A percentile compares a stretch with the other conserved stretches of the same genome.
These are phyloP conservation scores for Cerastis rubricosa DNA, from an alignment of 2,888 invertebrate genomes.

Conservation along the genomic window DNA sequence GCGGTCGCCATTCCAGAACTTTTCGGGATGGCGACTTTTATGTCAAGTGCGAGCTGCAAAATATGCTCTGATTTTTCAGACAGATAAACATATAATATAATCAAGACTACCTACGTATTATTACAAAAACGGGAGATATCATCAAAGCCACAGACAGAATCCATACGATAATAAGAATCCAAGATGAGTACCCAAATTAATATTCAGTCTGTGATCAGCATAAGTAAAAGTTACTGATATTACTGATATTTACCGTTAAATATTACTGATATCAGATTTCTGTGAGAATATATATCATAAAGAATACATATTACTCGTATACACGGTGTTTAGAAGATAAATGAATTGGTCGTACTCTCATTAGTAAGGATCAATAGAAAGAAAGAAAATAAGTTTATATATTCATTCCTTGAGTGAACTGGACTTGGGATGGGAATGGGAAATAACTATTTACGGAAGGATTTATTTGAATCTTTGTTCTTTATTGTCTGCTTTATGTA, in stretches of 20 bases:
- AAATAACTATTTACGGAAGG: neutral
- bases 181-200: constrained; percentile 31
- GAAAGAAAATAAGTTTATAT: too few relatives aligned
- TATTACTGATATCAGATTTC: constrained; percentile 47
- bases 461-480: neutral
- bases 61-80: neutral
- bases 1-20: too few relatives aligned
- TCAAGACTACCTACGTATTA: neutral
- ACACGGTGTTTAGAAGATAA: constrained; percentile 31
- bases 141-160: neutral
- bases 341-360: constrained; percentile 43
- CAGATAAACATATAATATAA: neutral
- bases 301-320: constrained; percentile 37
- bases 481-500: neutral
- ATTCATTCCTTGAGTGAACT: constrained; percentile 33
- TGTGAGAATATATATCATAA: constrained; percentile 37
- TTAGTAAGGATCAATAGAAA: constrained; percentile 42
- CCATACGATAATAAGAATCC: constrained; percentile 17
- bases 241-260: constrained; percentile 47
- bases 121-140: neutral
- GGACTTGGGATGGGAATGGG: neutral
- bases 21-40: too few relatives aligned
- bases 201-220: constrained; percentile 50
- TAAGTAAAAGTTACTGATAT: constrained; percentile 44
- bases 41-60: neutral